Evolutionary conservation across 2,888 invertebrate species (phyloP), one percentile per base, ranked within the genome.

Genomic region (Parochlus steinenii): DNA sequence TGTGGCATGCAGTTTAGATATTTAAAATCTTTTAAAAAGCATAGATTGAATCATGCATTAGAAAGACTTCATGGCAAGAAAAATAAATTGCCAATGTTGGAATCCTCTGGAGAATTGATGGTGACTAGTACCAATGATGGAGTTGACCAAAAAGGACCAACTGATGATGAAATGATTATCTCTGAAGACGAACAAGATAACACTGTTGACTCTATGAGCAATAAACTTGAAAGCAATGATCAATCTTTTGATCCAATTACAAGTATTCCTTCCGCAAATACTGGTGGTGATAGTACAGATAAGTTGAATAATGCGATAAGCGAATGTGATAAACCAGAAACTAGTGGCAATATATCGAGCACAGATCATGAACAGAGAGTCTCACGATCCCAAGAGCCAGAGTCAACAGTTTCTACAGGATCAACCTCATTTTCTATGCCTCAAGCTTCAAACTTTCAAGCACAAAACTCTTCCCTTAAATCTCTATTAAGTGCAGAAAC

Each of bases 1-100:
- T 87, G 86, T 55, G 86, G 86, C 40, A 86, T 86, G 86, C 86
- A 86, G 54, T 87, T 86, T 44, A 69, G 85, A 43, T 86, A 86
- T 55, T 67, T 86, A 31, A 86, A 86, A 51, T 86, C 85, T 1
- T 86, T 87, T 58, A 85, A 85, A 55, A 86, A 87, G 55, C 86
- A 86, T 52, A 71, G 86, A 16, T 66, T 86, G 38, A 87, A 86
- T 50, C 86, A 87, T 54, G 82, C 85, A 0, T 56, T 86, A 23
- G 85, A 85, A 53, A 69, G 82, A 42, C 63, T 85, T 37, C 85
- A 85, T 50, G 76, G 81, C 5, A 75, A 75, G 47, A 64, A 68
- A 42, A 65, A 64, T 11, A 55, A 54, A 24, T 46, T 51, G 4
- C 53, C 49, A 16, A 15, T 34, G 4, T 34, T 41, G 17, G 39